Conservation (phyloP, 2,113 vertebrate species). For the Odontophorus gujanensis region DNA sequence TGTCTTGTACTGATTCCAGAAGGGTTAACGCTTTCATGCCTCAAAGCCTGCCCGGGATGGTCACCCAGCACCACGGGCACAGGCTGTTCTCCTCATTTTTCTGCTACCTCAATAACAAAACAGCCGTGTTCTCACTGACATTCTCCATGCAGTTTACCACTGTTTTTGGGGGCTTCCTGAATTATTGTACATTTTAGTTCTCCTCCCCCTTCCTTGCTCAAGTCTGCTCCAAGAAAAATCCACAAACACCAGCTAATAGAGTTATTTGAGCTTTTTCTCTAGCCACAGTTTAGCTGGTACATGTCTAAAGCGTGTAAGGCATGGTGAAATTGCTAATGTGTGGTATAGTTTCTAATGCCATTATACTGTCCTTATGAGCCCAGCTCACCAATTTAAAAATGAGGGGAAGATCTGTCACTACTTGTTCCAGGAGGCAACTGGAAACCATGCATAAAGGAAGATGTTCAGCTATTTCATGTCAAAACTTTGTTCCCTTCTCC, state of each 20-base stretch:
- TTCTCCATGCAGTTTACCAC: not conserved
- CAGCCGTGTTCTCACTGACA: not conserved
- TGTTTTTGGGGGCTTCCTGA: not conserved
- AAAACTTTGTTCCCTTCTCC: not conserved
- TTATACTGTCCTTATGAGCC: not conserved
- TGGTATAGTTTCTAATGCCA: not conserved
- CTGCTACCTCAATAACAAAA: not conserved
- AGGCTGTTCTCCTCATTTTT: not conserved
- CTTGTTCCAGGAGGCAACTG: not conserved
- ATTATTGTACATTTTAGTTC: not conserved
- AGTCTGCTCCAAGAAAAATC: not conserved
- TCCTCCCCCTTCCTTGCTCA: not conserved
- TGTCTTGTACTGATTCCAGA: conserved; percentile 13
- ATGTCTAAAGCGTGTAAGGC: not conserved
- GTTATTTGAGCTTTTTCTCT: not conserved
- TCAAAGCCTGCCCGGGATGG: accelerated
- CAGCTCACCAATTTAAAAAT: not conserved
- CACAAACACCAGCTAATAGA: not conserved
- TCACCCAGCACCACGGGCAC: accelerated
- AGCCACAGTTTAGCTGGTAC: not conserved
- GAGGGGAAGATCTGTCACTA: not conserved
- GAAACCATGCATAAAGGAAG: not conserved
- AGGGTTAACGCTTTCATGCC: conserved; percentile 14
- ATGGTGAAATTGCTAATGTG: not conserved
- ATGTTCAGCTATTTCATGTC: not conserved